These are phyloP conservation scores for Thalassaphorura encarpata DNA, from an alignment of 1,140 invertebrate species.

Conservation along the genomic window DNA sequence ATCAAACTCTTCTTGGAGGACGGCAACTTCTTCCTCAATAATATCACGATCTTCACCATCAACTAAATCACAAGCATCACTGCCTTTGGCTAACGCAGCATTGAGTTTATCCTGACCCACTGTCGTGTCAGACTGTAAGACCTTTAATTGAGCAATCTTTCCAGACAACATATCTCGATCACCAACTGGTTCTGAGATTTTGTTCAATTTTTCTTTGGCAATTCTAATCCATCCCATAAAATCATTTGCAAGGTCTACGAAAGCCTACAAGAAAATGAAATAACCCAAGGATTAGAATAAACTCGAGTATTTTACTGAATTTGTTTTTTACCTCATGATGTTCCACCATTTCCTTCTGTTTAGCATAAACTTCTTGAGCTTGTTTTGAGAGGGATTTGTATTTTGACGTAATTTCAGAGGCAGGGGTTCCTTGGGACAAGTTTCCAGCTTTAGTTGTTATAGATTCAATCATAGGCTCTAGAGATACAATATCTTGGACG, in stretches of 20 bases:
- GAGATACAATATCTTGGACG: constrained; percentile 86
- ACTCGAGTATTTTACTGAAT: no score
- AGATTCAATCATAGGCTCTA: constrained; percentile 90
- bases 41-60: constrained; percentile 78
- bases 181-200: constrained; percentile 86
- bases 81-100: constrained; percentile 66
- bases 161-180: constrained; percentile 79
- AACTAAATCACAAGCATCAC: constrained; percentile 66
- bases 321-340: no score
- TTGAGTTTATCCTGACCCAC: constrained; percentile 72
- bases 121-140: constrained; percentile 65
- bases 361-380: constrained; percentile 78
- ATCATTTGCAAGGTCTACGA: constrained; percentile 80
- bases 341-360: constrained; percentile 79
- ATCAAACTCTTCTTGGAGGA: constrained; percentile 58
- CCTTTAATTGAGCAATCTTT: constrained; percentile 73
- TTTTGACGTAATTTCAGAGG: constrained; percentile 78
- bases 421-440: constrained; percentile 65
- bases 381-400: constrained; percentile 82
- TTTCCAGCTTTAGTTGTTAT: constrained; percentile 83
- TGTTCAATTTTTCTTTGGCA: constrained; percentile 78
- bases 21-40: constrained; percentile 80
- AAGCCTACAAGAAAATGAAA: constrained; percentile 46
- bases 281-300: no score
- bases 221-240: constrained; percentile 83